Conservation (phyloP, 2,113 vertebrate genomes). For the Epinephelus fuscoguttatus region DNA sequence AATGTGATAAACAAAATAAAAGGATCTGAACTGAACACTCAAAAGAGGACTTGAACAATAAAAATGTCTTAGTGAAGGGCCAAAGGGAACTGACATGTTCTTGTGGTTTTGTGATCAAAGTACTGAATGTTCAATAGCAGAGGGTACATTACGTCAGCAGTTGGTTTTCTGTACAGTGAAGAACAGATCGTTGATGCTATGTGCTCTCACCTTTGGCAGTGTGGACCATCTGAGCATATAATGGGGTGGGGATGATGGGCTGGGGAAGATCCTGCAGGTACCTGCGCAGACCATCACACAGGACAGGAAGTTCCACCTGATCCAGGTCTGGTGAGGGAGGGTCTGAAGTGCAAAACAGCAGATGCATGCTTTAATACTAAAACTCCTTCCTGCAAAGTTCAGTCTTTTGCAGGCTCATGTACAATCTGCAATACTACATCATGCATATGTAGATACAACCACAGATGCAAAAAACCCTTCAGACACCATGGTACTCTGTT, state of each 20-base stretch:
- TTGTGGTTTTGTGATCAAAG: conserved; percentile 51
- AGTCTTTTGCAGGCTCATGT: neutral
- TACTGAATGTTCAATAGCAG: conserved; percentile 58
- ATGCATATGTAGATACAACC: neutral
- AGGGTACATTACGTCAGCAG: conserved; percentile 34
- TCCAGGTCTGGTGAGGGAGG: conserved; percentile 87
- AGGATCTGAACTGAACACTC: too few species aligned
- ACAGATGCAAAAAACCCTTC: neutral
- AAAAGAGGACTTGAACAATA: neutral
- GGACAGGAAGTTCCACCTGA: conserved; percentile 88
- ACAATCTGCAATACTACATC: neutral
- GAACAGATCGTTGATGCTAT: neutral
- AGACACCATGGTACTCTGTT: neutral
- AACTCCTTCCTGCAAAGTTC: neutral
- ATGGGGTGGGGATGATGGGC: conserved; percentile 90
- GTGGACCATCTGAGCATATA: conserved; percentile 91
- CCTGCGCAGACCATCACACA: conserved; percentile 91
- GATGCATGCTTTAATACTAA: neutral
- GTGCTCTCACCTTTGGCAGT: conserved; percentile 88
- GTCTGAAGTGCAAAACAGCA: conserved; percentile 81
- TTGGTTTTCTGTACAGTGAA: conserved; percentile 16
- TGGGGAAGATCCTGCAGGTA: conserved; percentile 96
- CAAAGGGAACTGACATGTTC: neutral
- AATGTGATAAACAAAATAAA: too few species aligned
- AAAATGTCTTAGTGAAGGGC: neutral